Percentiles rank a stretch among this genome's conserved stretches.
Conservation (phyloP, 2,888 invertebrate species). For the Andrena marginata region DNA sequence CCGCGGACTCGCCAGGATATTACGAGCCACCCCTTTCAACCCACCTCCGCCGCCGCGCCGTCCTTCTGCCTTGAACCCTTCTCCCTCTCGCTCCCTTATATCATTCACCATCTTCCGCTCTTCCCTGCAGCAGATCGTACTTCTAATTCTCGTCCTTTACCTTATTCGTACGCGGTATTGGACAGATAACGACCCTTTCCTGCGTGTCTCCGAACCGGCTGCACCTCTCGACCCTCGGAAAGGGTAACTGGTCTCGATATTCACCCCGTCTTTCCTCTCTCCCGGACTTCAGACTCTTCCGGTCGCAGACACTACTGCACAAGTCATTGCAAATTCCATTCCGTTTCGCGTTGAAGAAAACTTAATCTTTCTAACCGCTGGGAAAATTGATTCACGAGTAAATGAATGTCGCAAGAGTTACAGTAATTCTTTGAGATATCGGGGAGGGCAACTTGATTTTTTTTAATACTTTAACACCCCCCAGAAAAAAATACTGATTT, state of each 20-base stretch:
- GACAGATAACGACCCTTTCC: conserved; percentile 54
- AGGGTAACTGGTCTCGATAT: conserved; percentile 44
- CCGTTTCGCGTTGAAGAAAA: background rate
- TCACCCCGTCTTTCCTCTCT: conserved; percentile 27
- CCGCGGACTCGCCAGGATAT: conserved; percentile 83
- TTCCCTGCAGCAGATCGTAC: conserved; percentile 40
- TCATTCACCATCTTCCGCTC: conserved; percentile 53
- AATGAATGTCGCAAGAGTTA: background rate
- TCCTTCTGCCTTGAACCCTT: conserved; percentile 46
- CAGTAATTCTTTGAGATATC: background rate
- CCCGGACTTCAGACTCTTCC: conserved; percentile 28
- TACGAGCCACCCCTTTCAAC: conserved; percentile 76
- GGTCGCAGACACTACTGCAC: background rate
- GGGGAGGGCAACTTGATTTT: too few species aligned
- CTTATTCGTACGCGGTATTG: conserved; percentile 53
- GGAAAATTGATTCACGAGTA: background rate
- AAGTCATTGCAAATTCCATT: background rate
- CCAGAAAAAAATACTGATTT: too few species aligned
- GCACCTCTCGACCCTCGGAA: background rate
- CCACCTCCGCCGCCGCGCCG: conserved; percentile 57
- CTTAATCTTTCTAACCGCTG: background rate
- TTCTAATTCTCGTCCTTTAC: conserved; percentile 60
- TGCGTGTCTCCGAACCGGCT: conserved; percentile 22
- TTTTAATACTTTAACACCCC: too few species aligned
- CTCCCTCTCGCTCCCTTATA: conserved; percentile 47